Evolutionary conservation across 2,113 vertebrate species (phyloP), one percentile per base, ranked within the genome.

Genomic region (Nyctereutes procyonoides): DNA sequence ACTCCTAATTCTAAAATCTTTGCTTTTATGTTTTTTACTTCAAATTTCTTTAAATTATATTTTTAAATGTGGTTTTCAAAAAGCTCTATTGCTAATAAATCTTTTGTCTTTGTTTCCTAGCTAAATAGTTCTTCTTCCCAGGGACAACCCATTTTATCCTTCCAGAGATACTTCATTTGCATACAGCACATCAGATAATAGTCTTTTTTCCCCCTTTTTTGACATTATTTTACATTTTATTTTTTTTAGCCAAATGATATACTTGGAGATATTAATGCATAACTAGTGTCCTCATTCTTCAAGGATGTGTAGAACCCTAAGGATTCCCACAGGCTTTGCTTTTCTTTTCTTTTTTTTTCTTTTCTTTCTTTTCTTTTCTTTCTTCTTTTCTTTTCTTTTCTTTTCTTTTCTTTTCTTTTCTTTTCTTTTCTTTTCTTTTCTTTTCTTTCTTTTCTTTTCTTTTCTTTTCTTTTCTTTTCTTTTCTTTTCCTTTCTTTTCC

Each of bases 11-110:
- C 67, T 87, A 30, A 79, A 93, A 51, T 88, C 15, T 86, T 67
- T 88, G 88, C 53, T 88, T 96, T 79, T 73, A 9, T 69, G 7
- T 71, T 55, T 74, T 94, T 84, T 35, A 74, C 88, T 87, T 88
- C 86, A 55, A 79, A 58, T 73, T 71, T 65, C 55, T 77, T 13
- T 9, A 73, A 51, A 48, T 48, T 82, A 0, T 74, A 22, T 77
- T 80, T 89, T 51, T 73, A 93, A 82, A 58, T 20, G 22, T 63
- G 73, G 11, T 48, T 96, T 95, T 83, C 38, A 63, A 28, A 88
- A 67, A 28, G 73, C 17, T 85, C 1, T 28, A 22, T 28, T 32
- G 16, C 95, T 32, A 53, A 17, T 38, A 94, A 73, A 56, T 60
- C 16, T 79, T 89, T 83, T 51, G 0, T 69, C 20, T 53, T 48